Base-by-base conservation (phyloP, 2,888 invertebrate species). In the Axea sp. region DNA sequence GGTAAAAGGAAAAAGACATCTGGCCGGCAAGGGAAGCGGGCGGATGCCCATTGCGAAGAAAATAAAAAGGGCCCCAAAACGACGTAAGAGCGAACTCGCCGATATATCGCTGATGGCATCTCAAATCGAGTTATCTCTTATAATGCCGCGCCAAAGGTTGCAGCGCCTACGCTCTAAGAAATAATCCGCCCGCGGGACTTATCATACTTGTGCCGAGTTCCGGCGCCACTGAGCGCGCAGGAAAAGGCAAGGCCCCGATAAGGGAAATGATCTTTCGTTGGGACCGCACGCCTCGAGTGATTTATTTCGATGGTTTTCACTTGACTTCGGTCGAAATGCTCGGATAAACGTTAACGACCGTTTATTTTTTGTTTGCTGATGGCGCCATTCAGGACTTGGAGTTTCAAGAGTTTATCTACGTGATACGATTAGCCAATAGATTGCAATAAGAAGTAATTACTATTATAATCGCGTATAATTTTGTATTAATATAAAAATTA, bases 51-150 rank as follows among this genome's bases (percentile, higher is more conserved):
- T 74, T 45, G 76, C 76, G 78, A 81, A 80, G 78, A 81, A 81
- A 81, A 82, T 77, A 78, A 77, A 75, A 76, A 49, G 55, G 75
- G 76, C 77, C 82, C 77, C 76, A 80, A 82, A 82, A 82, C 81
- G 62, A 78, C 81, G 81, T 80, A 62, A 82, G 78, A 69, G 81
- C 78, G 75, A 77, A 73, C 75, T 76, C 78, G 47, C 55, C 82
- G 77, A 80, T 82, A 78, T 81, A 82, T 81, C 79, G 78, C 75
- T 76, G 77, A 68, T 78, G 76, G 72, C 75, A 45, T 77, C 75
- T 75, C 67, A 80, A 80, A 81, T 77, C 77, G 78, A 76, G 77
- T 73, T 74, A 73, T 79, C 81, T 81, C 43, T 39, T 51, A 15
- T 26, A 35, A 72, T 51, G 72, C 57, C 49, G 57, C 55, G 24